phyloP scores from a whole-genome alignment of 1,140 invertebrate species.

The Drosophila biarmipes region DNA sequence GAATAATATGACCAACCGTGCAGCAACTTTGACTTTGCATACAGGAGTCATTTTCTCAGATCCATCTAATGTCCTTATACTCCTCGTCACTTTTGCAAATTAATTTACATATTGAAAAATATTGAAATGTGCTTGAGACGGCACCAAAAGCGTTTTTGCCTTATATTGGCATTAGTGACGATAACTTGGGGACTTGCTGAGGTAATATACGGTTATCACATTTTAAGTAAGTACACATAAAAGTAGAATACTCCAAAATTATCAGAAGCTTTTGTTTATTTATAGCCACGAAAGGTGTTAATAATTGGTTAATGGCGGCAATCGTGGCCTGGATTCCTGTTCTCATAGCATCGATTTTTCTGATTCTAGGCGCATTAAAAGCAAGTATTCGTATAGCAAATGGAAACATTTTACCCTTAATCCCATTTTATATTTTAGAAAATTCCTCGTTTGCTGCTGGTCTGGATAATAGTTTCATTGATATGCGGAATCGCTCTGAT shows the following conservation, averaged over 20 bases:
- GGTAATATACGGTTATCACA: background rate
- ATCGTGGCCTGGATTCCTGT: background rate
- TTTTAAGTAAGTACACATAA: background rate
- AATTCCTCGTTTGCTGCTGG: background rate
- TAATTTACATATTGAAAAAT: background rate
- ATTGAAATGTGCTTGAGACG: background rate
- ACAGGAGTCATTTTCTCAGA: too few species aligned
- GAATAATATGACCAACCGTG: too few species aligned
- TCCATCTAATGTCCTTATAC: too few species aligned
- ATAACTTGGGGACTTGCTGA: background rate
- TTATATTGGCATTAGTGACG: background rate
- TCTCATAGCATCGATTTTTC: background rate
- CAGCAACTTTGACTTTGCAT: background rate
- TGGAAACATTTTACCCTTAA: too few species aligned
- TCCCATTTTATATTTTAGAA: background rate
- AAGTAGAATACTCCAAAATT: background rate
- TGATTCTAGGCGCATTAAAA: background rate
- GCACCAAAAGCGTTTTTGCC: background rate
- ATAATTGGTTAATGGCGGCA: background rate
- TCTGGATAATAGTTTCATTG: constrained; percentile 1
- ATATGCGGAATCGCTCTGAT: background rate
- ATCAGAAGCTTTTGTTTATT: background rate
- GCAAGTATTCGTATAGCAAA: background rate
- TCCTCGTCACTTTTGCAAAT: background rate
- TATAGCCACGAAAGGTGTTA: background rate